Base-by-base conservation (phyloP, 2,113 vertebrate genomes). In the Vireo altiloquus region DNA sequence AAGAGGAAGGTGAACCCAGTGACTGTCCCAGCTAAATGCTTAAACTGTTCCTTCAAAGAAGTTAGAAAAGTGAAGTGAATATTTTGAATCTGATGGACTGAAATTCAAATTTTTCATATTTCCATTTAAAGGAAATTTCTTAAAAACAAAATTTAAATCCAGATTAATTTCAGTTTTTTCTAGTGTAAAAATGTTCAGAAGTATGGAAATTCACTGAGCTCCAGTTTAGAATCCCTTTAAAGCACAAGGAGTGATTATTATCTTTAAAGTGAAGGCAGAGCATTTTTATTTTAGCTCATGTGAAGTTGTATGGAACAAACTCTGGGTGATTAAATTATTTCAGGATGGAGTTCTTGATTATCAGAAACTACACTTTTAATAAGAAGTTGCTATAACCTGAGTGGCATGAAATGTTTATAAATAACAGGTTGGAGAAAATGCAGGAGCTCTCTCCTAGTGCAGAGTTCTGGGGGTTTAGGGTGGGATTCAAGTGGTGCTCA, bases 401-500 rank as follows among this genome's bases (percentile, higher is more conserved):
- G 23, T 5, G 54, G 11, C 11, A 13, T 3, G 12, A 33, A n/a
- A 35, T 40, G 17, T 52, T 79, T 60, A 10, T 28, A 20, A 82
- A 22, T 11, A 37, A 9, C 30, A 42, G 15, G 4, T 2, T 85
- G 54, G 8, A 16, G 35, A 37, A 94, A 82, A 39, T 14, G 33
- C 39, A 13, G 20, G 27, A 11, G 18, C 15, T 49, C 15, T 66
- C 19, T 25, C 24, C 5, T 5, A 8, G 2, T 6, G 20, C 47
- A 40, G 61, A 31, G 31, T 25, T 59, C 21, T 25, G 15, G n/a
- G 21, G n/a, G 56, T 22, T 24, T 30, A 30, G 50, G 50, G 17
- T 82, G 47, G 59, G 72, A 92, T 94, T 96, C 82, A 82, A 68
- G 80, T 75, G 50, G 31, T 95, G 80, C 79, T 65, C 65, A 78